Percentiles rank a stretch among this genome's conserved stretches.
Conservation (phyloP, 1,140 invertebrate species). For the Danaus melanippus region DNA sequence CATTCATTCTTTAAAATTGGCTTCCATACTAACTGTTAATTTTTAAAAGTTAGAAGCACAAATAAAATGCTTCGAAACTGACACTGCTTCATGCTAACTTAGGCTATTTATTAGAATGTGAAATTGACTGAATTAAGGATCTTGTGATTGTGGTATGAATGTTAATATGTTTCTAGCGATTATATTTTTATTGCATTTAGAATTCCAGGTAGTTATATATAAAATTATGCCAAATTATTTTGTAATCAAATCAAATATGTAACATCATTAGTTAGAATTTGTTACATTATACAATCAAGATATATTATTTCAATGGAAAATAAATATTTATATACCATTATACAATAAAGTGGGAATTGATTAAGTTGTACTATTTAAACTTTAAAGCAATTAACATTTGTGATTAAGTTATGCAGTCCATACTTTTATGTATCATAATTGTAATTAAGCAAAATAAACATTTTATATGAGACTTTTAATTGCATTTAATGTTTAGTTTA, state of each 20-base stretch:
- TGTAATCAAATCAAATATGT: conserved; percentile 40
- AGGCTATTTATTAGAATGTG: conserved; percentile 44
- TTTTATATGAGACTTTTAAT: conserved; percentile 69
- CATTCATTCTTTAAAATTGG: conserved; percentile 37
- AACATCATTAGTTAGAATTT: conserved; percentile 27
- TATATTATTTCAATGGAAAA: conserved; percentile 16
- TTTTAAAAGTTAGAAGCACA: conserved; percentile 46
- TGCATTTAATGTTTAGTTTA: conserved; percentile 22
- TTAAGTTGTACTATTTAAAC: conserved; percentile 39
- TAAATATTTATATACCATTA: conserved; percentile 22
- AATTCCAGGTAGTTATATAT: conserved; percentile 55
- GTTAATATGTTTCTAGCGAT: conserved; percentile 45
- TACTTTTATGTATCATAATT: conserved; percentile 62
- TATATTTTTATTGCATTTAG: conserved; percentile 65
- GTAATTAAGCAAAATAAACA: conserved; percentile 67
- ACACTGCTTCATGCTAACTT: conserved; percentile 53
- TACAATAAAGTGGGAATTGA: conserved; percentile 38
- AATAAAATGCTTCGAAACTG: conserved; percentile 58
- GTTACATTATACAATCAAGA: conserved; percentile 15
- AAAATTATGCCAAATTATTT: conserved; percentile 69
- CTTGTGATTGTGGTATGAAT: conserved; percentile 65
- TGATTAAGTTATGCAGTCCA: conserved; percentile 58
- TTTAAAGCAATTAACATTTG: conserved; percentile 35
- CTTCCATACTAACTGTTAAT: conserved; percentile 41
- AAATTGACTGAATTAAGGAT: conserved; percentile 59